Evolutionary conservation across 2,888 invertebrate species (phyloP), one percentile per base, ranked within the genome.

Genomic region (Galeruca laticollis): DNA sequence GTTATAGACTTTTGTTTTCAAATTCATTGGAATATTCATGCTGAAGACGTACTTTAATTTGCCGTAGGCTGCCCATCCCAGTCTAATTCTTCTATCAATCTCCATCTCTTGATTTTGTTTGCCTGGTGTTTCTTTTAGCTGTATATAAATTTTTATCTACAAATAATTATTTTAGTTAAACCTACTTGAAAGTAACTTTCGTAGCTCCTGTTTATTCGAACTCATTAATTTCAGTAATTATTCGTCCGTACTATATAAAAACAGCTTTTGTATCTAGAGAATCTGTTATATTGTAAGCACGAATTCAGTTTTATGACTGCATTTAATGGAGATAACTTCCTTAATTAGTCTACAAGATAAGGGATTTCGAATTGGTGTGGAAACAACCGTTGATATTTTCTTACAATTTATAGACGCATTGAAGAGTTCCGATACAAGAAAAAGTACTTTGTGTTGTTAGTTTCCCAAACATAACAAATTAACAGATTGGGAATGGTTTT

Each of bases 271-370:
- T 47, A 47, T 47, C 43, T 9, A 43, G 5, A n/a, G 43, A 43
- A 52, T 62, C 60, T 60, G 49, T 60, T 60, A 49, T 13, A 10
- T n/a, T 35, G 43, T 51, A 37, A 33, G 49, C 35, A 35, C 13
- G 13, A 62, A 51, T 33, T 60, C 10, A 61, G 18, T 35, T 61
- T 61, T 51, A 61, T 51, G 49, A 33, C 61, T 49, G 51, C 61
- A 35, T 61, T 61, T 61, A 61, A 61, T 49, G 61, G 43, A 61
- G 33, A 49, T 61, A 51, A 20, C 37, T 40, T 21, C 26, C 33
- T 40, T 59, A 59, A 59, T 59, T 40, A 40, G 13, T 59, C 37
- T 1, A 40, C 21, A 31, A 37, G 40, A 59, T 59, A 59, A 40
- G 59, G 26, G 40, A 59, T 21, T 59, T 59, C 13, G 21, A 59